Evolutionary conservation across 2,113 vertebrate species (phyloP), one percentile per base, ranked within the genome.

Genomic region (Tretioscincus oriximinensis): DNA sequence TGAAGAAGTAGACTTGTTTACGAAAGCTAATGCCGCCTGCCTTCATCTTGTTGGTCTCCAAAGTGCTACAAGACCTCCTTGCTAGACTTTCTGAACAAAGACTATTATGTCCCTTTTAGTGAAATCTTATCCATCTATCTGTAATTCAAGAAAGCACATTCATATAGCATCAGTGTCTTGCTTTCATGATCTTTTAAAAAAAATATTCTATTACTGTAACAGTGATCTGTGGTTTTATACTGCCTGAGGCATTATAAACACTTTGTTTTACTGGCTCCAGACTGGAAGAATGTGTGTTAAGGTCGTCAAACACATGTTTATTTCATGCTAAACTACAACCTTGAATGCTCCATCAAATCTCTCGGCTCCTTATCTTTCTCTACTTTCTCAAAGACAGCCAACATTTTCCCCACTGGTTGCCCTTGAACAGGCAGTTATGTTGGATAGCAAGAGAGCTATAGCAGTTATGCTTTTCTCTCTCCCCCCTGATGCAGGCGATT

Each of bases 261-360:
- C 18, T 45, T 63, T 81, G 58, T 58, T 16, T 58, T 29, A 45
- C 54, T 28, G 22, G 66, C 58, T 77, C 83, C 29, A 60, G 4
- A 4, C 2, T 69, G 51, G 26, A 60, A 83, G 82, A 1, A 54
- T 72, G 14, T 20, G 2, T 67, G 2, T 64, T 2, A 76, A 1
- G 63, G 5, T 14, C n/a, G 71, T 69, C 28, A 73, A 26, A 61
- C 20, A 9, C 51, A 28, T 67, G 45, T 78, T 41, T 7, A 76
- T 45, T 70, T 73, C 4, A 31, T 54, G 58, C 24, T 84, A 76
- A 21, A 1, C 1, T n/a, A 14, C 74, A 63, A 6, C 12, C 3
- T 80, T 83, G 68, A 82, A 73, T 29, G 11, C 0, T 76, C 79
- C 70, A 65, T 68, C 51, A 82, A 91, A 85, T 68, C 22, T 1